phyloP scores from a whole-genome alignment of 2,888 invertebrate species.

The Agrochola macilenta region DNA sequence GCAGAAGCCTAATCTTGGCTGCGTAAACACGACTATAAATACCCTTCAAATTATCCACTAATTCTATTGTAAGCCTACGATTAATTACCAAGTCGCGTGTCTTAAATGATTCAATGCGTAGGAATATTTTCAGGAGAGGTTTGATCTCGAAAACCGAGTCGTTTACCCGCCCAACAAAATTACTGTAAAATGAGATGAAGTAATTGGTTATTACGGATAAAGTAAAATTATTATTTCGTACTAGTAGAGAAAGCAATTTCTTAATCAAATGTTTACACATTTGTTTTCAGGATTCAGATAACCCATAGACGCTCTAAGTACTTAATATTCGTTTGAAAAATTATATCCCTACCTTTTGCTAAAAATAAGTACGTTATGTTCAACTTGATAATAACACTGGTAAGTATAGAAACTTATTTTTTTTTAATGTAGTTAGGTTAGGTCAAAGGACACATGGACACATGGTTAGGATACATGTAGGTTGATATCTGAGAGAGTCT shows the following conservation, averaged over 20 bases:
- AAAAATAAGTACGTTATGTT: neutral
- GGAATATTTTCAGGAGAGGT: neutral
- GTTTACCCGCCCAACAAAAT: neutral
- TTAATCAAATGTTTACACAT: neutral
- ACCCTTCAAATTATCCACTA: constrained; percentile 12
- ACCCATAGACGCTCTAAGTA: neutral
- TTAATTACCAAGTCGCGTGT: constrained; percentile 9
- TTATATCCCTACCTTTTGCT: neutral
- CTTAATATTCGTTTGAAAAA: neutral
- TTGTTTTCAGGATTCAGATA: neutral
- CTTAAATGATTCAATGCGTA: constrained; percentile 3
- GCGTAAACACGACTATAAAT: constrained; percentile 7
- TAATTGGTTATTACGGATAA: neutral
- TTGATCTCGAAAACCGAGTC: neutral
- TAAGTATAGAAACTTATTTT: neutral
- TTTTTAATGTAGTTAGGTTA: no score
- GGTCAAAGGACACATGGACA: no score
- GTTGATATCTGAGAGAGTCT: neutral
- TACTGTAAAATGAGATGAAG: constrained; percentile 11
- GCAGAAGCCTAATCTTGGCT: neutral
- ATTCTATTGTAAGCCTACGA: neutral
- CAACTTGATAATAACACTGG: neutral
- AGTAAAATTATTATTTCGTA: neutral
- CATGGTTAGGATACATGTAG: no score
- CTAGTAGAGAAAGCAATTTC: neutral